A percentile compares a stretch with the other conserved stretches of the same genome.
phyloP scores from a whole-genome alignment of 2,888 invertebrate genomes.

The Eulithis testata region DNA sequence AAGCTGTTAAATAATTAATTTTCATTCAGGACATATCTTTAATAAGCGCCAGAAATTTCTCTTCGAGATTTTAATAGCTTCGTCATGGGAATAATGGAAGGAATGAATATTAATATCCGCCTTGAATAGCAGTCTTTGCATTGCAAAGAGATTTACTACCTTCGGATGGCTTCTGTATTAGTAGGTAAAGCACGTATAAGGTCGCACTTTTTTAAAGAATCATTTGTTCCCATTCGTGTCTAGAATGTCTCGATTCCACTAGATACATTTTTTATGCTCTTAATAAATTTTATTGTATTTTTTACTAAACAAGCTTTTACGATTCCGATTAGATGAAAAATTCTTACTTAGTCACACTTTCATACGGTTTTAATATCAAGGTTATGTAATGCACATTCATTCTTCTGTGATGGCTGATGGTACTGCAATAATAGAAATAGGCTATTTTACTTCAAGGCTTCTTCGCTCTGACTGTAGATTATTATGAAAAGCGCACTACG shows the following conservation, averaged over 20 bases:
- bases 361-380: too few species aligned
- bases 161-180: conserved; percentile 27
- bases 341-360: too few species aligned
- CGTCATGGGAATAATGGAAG: conserved; percentile 68
- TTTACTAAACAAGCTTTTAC: neutral
- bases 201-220: neutral
- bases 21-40: conserved; percentile 61
- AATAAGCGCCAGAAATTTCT: conserved; percentile 50
- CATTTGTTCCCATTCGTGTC: neutral
- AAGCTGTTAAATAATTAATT: conserved; percentile 52
- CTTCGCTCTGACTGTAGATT: neutral
- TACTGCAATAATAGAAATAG: too few species aligned
- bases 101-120: conserved; percentile 74
- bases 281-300: neutral
- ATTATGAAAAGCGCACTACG: neutral
- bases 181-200: conserved; percentile 18
- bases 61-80: conserved; percentile 67
- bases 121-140: conserved; percentile 72
- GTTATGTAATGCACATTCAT: too few species aligned
- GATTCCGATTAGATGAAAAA: too few species aligned
- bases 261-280: neutral
- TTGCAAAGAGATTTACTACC: conserved; percentile 66
- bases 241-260: conserved; percentile 6
- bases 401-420: too few species aligned
- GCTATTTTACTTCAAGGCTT: too few species aligned